These are phyloP conservation scores for Cyphomyrus plagiostoma DNA, from an alignment of 2,113 vertebrate species.

Conservation along the genomic window DNA sequence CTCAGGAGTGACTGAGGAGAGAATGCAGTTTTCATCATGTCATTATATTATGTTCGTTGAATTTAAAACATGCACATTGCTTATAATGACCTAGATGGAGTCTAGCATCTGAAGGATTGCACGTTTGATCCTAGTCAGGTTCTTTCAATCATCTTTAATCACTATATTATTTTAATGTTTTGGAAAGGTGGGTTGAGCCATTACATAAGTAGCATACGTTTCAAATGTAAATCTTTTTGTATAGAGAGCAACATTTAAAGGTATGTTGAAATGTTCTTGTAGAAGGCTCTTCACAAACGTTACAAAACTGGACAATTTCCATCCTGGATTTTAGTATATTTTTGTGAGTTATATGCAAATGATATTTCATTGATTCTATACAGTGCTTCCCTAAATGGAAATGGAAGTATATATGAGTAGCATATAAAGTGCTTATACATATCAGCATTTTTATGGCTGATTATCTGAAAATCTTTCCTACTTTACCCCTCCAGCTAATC, in stretches of 20 bases:
- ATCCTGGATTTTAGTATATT: neutral
- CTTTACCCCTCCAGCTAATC: neutral
- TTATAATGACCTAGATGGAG: conserved; percentile 25
- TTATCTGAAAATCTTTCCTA: neutral
- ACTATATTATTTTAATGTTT: neutral
- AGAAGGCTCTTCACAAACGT: neutral
- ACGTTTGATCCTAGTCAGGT: conserved; percentile 28
- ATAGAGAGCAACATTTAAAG: neutral
- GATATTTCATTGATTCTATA: neutral
- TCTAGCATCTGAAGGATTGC: conserved; percentile 32
- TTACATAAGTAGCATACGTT: neutral
- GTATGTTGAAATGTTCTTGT: neutral
- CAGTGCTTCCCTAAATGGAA: neutral
- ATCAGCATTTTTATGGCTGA: neutral
- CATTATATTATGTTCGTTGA: conserved; percentile 48
- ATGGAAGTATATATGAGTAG: neutral
- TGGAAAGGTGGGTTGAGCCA: too few relatives aligned
- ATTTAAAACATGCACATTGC: conserved; percentile 35
- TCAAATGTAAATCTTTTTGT: neutral
- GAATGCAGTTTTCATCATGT: conserved; percentile 50
- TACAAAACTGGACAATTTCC: neutral
- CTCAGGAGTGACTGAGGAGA: conserved; percentile 42
- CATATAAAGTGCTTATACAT: neutral
- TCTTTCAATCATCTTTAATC: neutral
- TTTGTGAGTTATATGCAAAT: neutral